Base-by-base conservation (phyloP, 2,797 vertebrate species). In the Pampus argenteus region DNA sequence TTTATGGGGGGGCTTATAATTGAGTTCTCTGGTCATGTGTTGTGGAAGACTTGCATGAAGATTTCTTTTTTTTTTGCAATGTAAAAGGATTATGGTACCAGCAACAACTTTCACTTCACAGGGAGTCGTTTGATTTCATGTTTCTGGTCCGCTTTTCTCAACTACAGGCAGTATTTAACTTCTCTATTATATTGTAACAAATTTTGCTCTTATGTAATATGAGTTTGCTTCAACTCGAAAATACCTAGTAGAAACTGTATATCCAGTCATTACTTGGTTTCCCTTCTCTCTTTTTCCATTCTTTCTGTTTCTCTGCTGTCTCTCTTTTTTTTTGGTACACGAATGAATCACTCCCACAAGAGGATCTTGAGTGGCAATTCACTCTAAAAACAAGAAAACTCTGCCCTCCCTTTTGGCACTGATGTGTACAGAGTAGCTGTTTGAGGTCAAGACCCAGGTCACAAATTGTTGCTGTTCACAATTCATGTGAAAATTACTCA, bases 311-410 rank as follows among this genome's bases (percentile, higher is more conserved):
- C 28, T 45, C 17, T 29, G 10, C 38, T 29, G 44, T 15, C 59
- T 74, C 58, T 38, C 64, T 69, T 18, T 51, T 69, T 18, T 51
- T 17, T 74, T 18, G 42, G 66, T 67, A 34, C 60, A 73, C 68
- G 56, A 79, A 78, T 85, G 58, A 90, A 72, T 89, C 81, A 76
- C 71, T 84, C 71, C 74, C 73, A 74, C 45, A 63, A 82, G 83
- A 76, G 79, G 56, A 71, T 74, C 74, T 71, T 66, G 44, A 87
- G 83, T 69, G 69, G 65, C 78, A 72, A 76, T 79, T 71, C 74
- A 57, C 71, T 80, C 75, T 62, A 29, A 75, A 85, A 86, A 80
- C 79, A 88, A 83, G 67, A 68, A 69, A 78, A 71, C 71, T 26
- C 70, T 69, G 74, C 50, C 76, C 71, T 82, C 83, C 51, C 68